Evolutionary conservation across 2,797 vertebrate species (phyloP), one percentile per base, ranked within the genome.

Genomic region (Lithobates pipiens): DNA sequence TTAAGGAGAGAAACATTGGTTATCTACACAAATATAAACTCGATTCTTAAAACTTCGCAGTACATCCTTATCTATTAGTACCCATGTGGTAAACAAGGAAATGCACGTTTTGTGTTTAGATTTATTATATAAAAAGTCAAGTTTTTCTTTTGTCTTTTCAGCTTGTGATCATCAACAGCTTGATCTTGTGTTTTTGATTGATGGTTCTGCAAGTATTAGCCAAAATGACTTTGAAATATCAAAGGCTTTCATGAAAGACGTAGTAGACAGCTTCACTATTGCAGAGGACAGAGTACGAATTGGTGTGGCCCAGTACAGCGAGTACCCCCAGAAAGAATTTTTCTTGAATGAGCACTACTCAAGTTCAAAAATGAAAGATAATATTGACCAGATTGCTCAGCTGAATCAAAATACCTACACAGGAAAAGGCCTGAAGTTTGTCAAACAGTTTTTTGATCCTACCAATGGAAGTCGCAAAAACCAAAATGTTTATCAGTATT

Each of bases 111-210:
- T 0, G 44, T 13, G 13, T 46, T 46, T 46, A 2, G 13, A 13
- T 46, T 46, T 46, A 46, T 13, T 13, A 13, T 46, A 13, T 15
- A 21, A 3, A 54, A 54, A 54, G 21, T 54, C 15, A 54, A 4
- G 0, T 54, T 7, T 25, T 75, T 29, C 1, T 72, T 72, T 29
- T 57, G 36, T 18, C 46, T 73, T 74, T 29, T 4, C 88, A 97
- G 96, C 69, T 71, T 97, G 96, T 92, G 85, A 88, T 6, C 93
- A 92, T 11, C 85, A 88, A 77, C 18, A 91, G 83, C 93, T 94
- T 3, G 96, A 97, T 86, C 88, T 98, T 86, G 93, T 97, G 68
- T 94, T 97, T 91, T 89, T 97, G 29, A 76, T 96, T 0, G 96
- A 97, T 32, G 92, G 95, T 69, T 97, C 96, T 0, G 85, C 85